Conservation (phyloP, 2,888 invertebrate species). For the Melikaiella ostensackeni region DNA sequence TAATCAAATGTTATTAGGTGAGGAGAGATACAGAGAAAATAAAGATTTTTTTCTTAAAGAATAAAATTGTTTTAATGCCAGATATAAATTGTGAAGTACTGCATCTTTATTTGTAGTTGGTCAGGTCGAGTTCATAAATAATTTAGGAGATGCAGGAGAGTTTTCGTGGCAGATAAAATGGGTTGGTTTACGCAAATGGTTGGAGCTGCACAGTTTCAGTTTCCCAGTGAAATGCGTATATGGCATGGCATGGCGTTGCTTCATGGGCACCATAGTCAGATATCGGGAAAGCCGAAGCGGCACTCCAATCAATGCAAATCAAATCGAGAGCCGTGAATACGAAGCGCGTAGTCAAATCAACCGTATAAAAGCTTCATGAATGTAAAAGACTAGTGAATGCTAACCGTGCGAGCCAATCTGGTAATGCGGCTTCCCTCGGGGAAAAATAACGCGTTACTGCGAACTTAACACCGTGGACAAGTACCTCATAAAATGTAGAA, state of each 20-base stretch:
- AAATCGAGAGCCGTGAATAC: constrained; percentile 73
- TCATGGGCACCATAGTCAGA: constrained; percentile 45
- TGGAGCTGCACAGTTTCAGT: constrained; percentile 17
- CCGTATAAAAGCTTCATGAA: constrained; percentile 76
- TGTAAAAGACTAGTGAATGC: constrained; percentile 74
- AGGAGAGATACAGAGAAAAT: too few species aligned
- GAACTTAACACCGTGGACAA: constrained; percentile 57
- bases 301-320: constrained; percentile 78
- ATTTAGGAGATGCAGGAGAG: constrained; percentile 20
- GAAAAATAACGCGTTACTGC: constrained; percentile 58
- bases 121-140: constrained; percentile 15
- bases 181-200: constrained; percentile 16
- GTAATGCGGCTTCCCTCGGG: constrained; percentile 70
- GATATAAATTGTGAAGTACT: not conserved
- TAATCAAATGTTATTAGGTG: too few species aligned
- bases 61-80: not conserved
- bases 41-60: not conserved
- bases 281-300: constrained; percentile 53
- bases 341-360: constrained; percentile 74
- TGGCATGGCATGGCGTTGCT: not conserved
- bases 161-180: constrained; percentile 13
- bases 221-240: constrained; percentile 18
- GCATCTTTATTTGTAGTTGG: constrained; percentile 12
- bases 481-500: constrained; percentile 43
- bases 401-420: constrained; percentile 72